phyloP scores from a whole-genome alignment of 2,113 vertebrate species.

The Petromus typicus region DNA sequence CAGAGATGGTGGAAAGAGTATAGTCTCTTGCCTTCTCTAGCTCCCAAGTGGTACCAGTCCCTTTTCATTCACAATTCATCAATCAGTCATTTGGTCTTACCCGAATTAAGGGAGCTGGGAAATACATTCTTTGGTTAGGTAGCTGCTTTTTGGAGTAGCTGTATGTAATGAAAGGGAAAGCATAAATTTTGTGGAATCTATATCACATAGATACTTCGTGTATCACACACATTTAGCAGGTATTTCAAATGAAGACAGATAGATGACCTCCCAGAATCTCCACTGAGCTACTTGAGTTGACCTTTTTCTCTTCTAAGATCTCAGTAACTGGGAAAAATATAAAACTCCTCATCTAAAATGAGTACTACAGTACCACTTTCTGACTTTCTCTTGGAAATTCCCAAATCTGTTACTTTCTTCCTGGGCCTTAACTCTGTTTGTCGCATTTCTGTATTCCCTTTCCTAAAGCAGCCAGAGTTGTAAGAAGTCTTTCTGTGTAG shows the following conservation, averaged over 20 bases:
- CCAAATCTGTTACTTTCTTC: not conserved
- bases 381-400: constrained; percentile 14
- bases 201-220: not conserved
- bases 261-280: not conserved
- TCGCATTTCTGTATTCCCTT: not conserved
- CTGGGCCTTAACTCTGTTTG: not conserved
- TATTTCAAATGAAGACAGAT: not conserved
- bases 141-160: constrained; percentile 14
- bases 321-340: not conserved
- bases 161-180: not conserved
- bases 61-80: not conserved
- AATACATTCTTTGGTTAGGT: not conserved
- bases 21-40: not conserved
- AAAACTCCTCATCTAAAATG: not conserved
- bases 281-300: not conserved
- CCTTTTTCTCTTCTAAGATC: not conserved
- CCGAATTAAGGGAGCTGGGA: not conserved
- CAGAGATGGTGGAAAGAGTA: not conserved
- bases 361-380: not conserved
- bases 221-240: not conserved
- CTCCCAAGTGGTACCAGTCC: not conserved
- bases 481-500: not conserved
- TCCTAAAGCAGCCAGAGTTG: not conserved
- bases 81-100: not conserved
- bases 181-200: not conserved